Base-by-base conservation (phyloP, 2,113 vertebrate species). In the Lota lota region DNA sequence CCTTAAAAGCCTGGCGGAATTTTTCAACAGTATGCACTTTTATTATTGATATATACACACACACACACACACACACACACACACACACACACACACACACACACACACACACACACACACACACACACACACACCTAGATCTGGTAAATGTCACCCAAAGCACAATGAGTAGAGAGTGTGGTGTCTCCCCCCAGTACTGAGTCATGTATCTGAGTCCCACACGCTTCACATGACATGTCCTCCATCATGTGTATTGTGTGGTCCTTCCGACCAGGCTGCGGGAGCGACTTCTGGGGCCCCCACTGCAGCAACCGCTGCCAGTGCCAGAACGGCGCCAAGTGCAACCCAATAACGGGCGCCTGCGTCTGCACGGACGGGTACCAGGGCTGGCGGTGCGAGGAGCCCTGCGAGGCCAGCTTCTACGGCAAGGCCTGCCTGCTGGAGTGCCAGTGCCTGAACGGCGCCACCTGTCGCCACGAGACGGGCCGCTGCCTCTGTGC, bases 291-390 rank as follows among this genome's bases (percentile, higher is more conserved):
- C 80, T 98, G 96, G 96, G 96, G 96, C 0, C 94, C 96, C 1
- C 95, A 97, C 81, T 98, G 96, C 90, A 96, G 93, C 77, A 98
- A 95, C 89, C 93, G 93, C 2, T 98, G 96, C 83, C 96, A 98
- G 81, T 98, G 96, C 70, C 94, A 90, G 70, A 97, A 98, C 0
- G 93, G 88, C 0, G 96, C 95, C 17, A 93, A 95, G 64, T 98
- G 96, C 63, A 98, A 97, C 88, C 96, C 96, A 54, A 98, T 98
- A 81, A 96, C 96, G 0, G 96, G 96, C 0, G 95, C 96, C 81
- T 98, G 96, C 4, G 95, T 98, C 63, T 97, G 96, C 21, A 92
- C 95, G 0, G 93, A 94, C 0, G 96, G 95, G n/a, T 97, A 88
- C 89, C 93, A 89, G 18, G 96, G 96, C 7, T 98, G 96, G 96